Conservation (phyloP, 2,888 invertebrate genomes). For the Tortricodes alternella region DNA sequence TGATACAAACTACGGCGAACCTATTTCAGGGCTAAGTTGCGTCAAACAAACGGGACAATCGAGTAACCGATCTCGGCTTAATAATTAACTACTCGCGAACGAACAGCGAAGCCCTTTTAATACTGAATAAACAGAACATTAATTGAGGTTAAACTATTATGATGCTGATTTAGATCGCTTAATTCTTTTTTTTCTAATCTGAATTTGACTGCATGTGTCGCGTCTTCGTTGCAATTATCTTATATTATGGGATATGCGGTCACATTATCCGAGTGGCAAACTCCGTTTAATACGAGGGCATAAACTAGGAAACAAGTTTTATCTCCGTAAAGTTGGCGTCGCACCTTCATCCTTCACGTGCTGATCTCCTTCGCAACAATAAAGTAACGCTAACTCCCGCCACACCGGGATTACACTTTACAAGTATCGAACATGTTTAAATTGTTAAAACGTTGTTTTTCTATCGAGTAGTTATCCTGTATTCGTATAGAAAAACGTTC, state of each 20-base stretch:
- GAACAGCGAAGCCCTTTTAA: conserved; percentile 20
- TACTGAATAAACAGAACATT: conserved; percentile 14
- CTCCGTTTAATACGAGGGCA: conserved; percentile 47
- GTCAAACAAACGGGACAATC: conserved; percentile 21
- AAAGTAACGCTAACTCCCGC: conserved; percentile 52
- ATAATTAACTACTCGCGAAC: conserved; percentile 25
- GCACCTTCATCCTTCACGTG: conserved; percentile 78
- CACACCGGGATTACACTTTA: conserved; percentile 54
- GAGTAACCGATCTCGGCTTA: conserved; percentile 19
- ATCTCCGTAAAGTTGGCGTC: conserved; percentile 68
- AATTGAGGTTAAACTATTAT: conserved; percentile 29
- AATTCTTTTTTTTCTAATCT: no score
- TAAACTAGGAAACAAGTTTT: conserved; percentile 77
- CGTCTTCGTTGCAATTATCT: not conserved
- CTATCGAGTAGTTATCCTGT: not conserved
- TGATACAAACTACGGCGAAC: not conserved
- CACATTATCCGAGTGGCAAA: conserved; percentile 42
- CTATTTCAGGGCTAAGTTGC: conserved; percentile 2
- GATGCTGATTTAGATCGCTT: conserved; percentile 9
- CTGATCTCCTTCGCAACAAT: conserved; percentile 67
- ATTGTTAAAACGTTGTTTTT: conserved; percentile 17
- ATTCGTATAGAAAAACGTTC: no score
- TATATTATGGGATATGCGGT: conserved; percentile 10
- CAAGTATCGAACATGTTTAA: conserved; percentile 35
- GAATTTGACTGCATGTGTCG: not conserved